Base-by-base conservation (phyloP, 2,797 vertebrate genomes). In the Hirundo rustica region DNA sequence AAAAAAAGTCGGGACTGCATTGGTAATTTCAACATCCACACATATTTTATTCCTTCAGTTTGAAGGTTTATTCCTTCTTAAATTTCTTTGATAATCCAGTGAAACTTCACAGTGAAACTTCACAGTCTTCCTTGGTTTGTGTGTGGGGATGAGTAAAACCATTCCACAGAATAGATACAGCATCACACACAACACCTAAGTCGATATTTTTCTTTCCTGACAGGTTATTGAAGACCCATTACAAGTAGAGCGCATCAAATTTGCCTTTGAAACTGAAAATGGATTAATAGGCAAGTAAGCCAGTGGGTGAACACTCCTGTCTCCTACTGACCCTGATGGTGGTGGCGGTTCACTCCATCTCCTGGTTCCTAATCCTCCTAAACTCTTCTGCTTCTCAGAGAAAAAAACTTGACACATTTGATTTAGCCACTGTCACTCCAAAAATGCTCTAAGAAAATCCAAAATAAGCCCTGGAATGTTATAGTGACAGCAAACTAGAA, bases 181-280 rank as follows among this genome's bases (percentile, higher is more conserved):
- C 57, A 40, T 54, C 18, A 25, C 45, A 50, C 12, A 55, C 36
- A 65, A 36, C n/a, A 51, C 1, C 8, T 61, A 18, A 67, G 36
- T 19, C 45, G 40, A 20, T 57, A 5, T 54, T 87, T 85, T 79
- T 88, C 84, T 84, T 75, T 79, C 51, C 66, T 81, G 45, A 65
- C 95, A 99, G 99, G 98, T 99, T 66, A 98, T 99, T 93, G 99
- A 99, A 97, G 99, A 99, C 77, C 98, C 99, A 58, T 98, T 99
- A 78, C 99, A 99, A 96, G 97, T 98, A 75, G 98, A 99, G 85
- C 98, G 99, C 95, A 98, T 99, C 84, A 99, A 99, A 96, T 99
- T 99, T 97, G 99, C 99, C 11, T 99, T 99, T 97, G 99, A 99
- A 97, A 99, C 99, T 16, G 99, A 99, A 89, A 99, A 99, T 97